Evolutionary conservation across 2,888 invertebrate genomes (phyloP), one percentile per base, ranked within the genome.

Genomic region (Boloria selene): DNA sequence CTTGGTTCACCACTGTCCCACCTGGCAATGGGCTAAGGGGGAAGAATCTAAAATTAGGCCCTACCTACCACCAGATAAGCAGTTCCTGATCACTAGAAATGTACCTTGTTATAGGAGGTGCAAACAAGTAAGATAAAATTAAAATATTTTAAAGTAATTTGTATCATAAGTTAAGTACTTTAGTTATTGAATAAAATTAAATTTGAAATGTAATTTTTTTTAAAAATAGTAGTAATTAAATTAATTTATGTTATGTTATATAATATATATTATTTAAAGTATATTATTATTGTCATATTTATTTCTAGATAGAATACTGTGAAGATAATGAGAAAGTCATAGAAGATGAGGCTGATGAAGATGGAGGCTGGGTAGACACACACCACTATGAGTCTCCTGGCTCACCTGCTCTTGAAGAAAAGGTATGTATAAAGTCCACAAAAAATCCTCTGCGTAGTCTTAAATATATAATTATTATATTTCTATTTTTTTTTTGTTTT

Each of bases 311-410:
- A 93, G 98, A 98, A 86, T 98, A 98, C 81, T 96, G 96, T 75
- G 96, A 96, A 74, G 96, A 97, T 59, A 96, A 97, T 79, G 99
- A 99, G 86, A 96, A 96, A 79, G 94, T 98, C 50, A 96, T 99
- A 75, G 98, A 98, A 83, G 95, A 95, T 73, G 95, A 95, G 64
- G 95, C 96, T 72, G 97, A 96, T 79, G 95, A 94, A 31, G 96
- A 96, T 74, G 98, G 98, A 59, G 99, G 99, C 31, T 99, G 99
- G 99, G 98, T 99, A 1, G 99, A 99, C 84, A 99, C 99, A 14
- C 99, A 99, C 89, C 98, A 98, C 87, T 90, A 93, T 53, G 97
- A 95, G 79, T 95, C 94, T 69, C 81, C 93, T 13, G 94, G 94
- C 55, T 89, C 93, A 55, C 93, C 94, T 50, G 93, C 94, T 51